Conservation (phyloP, 2,888 invertebrate species). For the Laothoe populi region DNA sequence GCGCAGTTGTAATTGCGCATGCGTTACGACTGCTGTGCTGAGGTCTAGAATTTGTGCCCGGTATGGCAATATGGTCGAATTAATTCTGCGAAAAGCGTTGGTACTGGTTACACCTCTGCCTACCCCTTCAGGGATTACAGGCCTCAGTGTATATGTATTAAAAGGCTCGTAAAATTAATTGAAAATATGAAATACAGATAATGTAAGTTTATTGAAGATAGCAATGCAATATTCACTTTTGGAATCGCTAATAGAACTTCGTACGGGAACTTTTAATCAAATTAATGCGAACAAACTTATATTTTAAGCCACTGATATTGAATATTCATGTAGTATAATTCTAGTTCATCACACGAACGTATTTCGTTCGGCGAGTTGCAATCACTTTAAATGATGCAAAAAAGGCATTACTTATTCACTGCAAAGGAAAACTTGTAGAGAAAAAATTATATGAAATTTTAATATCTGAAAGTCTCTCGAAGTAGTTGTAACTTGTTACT, state of each 20-base stretch:
- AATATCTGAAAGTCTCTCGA: constrained; percentile 12
- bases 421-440: constrained; percentile 23
- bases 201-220: no score
- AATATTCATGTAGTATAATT: constrained; percentile 15
- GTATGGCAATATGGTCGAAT: no score
- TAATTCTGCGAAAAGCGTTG: no score
- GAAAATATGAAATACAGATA: no score
- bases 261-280: background rate
- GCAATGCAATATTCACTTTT: background rate
- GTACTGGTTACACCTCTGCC: no score
- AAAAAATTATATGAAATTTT: constrained; percentile 25
- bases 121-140: no score
- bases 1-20: no score
- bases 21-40: no score
- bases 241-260: background rate
- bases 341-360: constrained; percentile 3
- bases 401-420: constrained; percentile 26
- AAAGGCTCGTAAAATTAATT: no score
- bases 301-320: background rate
- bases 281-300: background rate
- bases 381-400: constrained; percentile 24
- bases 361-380: constrained; percentile 15
- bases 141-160: no score
- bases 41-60: no score
- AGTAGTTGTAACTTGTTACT: constrained; percentile 24